Base-by-base conservation (phyloP, 1,140 invertebrate genomes). In the Bombus huntii region DNA sequence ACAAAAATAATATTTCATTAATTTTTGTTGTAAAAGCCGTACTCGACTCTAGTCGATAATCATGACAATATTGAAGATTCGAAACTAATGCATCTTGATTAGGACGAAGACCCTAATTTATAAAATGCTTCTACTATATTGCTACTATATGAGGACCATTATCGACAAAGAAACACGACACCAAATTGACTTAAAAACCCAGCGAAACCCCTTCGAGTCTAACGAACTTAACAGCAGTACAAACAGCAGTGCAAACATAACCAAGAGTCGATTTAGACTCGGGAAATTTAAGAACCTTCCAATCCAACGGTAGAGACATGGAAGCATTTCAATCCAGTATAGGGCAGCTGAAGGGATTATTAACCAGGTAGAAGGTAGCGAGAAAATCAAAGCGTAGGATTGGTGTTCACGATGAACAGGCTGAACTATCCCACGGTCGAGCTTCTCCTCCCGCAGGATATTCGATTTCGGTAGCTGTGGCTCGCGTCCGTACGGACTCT, bases 401-500 rank as follows among this genome's bases (percentile, higher is more conserved):
- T 25, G 31, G 34, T 3, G 22, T 28, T 39, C 47, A 31, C 34
- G n/a, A 47, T 8, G 34, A 37, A 3, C 62, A n/a, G n/a, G n/a
- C 62, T n/a, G 15, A 62, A 89, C 77, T 77, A 88, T 89, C 88
- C 83, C 83, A 86, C 79, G 85, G 85, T 87, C 22, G 42, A 73
- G 73, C 44, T 74, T 47, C n/a, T 73, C 34, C 47, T 15, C 74
- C 15, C 47, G 81, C 47, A 66, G 85, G 76, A 87, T 88, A 90
- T 89, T 90, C 86, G 89, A 90, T 90, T 90, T 90, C 86, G 89
- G 88, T 90, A 90, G 88, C 74, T 57, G 15, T 9, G 88, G 79
- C 78, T 87, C 66, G 66, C 83, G 89, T 89, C 66, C 53, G 83
- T 62, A 89, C 34, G 25, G 44, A 76, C 39, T 71, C 2, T 31